Conservation (phyloP, 2,797 vertebrate species). For the Alcedo atthis region DNA sequence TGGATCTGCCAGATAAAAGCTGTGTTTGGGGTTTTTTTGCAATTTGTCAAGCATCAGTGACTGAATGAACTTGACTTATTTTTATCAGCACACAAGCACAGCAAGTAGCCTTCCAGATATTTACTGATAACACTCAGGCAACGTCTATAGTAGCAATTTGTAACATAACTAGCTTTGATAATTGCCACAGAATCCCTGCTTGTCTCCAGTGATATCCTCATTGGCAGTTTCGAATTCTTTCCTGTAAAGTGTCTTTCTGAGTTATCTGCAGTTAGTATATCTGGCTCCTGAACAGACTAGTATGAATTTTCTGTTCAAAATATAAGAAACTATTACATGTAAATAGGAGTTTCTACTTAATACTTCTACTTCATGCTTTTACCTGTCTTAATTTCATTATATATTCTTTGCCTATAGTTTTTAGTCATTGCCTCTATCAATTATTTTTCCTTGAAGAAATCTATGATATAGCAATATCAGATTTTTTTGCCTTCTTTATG, state of each 20-base stretch:
- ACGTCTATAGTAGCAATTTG: background rate
- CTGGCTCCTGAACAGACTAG: background rate
- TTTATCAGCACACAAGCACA: background rate
- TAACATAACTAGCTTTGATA: background rate
- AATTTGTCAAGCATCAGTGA: background rate
- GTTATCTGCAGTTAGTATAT: background rate
- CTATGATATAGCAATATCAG: background rate
- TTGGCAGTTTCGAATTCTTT: background rate
- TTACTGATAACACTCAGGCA: background rate
- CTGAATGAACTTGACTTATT: background rate
- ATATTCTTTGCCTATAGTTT: background rate
- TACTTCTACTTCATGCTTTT: background rate
- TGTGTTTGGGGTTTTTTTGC: background rate
- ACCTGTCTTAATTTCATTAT: background rate
- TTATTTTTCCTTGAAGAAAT: background rate
- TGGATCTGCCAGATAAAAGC: constrained; percentile 23
- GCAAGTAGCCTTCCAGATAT: background rate
- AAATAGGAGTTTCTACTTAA: background rate
- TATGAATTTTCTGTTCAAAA: background rate
- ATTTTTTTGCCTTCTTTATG: background rate
- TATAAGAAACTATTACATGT: background rate
- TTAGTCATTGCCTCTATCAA: background rate
- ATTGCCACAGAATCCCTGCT: constrained; percentile 31
- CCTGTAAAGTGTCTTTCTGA: background rate
- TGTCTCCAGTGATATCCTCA: background rate